These are phyloP conservation scores for Pontoporia blainvillei DNA, from an alignment of 2,113 vertebrate genomes.

Conservation along the genomic window DNA sequence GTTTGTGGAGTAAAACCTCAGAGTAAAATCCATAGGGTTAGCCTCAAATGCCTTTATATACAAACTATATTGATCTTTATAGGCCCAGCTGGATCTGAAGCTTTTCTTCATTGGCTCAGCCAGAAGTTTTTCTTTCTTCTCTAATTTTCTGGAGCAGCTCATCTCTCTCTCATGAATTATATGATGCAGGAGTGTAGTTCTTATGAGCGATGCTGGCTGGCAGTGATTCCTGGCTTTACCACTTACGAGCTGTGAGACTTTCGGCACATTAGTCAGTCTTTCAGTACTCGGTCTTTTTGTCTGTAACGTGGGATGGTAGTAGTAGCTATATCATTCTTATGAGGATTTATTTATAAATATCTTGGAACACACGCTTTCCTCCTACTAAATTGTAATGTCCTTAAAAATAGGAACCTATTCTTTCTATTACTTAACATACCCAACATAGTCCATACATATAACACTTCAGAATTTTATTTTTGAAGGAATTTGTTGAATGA, in stretches of 20 bases:
- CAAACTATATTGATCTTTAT: neutral
- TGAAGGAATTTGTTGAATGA: neutral
- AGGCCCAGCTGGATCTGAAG: neutral
- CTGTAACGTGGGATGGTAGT: neutral
- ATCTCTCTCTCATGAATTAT: neutral
- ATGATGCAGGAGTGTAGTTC: neutral
- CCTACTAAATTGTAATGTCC: neutral
- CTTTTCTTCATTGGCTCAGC: slow-evolving; percentile 19
- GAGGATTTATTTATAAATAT: slow-evolving; percentile 18
- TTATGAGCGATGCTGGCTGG: neutral
- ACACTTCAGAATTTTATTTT: slow-evolving; percentile 23
- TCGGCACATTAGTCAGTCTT: neutral
- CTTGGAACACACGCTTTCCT: neutral
- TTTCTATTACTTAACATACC: neutral
- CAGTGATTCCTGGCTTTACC: neutral
- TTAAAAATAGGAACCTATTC: neutral
- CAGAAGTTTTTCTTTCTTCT: slow-evolving; percentile 15
- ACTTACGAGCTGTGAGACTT: neutral
- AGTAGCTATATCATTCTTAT: neutral
- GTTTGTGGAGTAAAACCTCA: neutral
- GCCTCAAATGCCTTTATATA: neutral
- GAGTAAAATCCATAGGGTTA: neutral
- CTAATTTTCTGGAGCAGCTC: slow-evolving; percentile 4
- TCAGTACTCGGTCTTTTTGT: neutral
- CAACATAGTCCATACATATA: neutral